Percentiles rank a stretch among this genome's conserved stretches.
phyloP scores from a whole-genome alignment of 2,797 vertebrate species.

The Lagocephalus sceleratus region DNA sequence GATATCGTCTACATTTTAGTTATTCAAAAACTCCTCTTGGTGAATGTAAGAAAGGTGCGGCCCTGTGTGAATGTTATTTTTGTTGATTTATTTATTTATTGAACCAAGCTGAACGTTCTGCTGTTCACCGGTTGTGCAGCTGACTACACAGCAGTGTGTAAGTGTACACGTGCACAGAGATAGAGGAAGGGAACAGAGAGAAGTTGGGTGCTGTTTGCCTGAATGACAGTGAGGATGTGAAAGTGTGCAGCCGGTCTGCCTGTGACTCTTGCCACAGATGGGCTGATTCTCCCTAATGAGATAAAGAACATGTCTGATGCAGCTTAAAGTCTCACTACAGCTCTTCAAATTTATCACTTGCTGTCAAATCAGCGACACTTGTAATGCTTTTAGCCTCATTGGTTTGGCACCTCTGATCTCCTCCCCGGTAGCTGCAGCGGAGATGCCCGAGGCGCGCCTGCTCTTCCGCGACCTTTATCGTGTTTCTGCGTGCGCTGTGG shows the following conservation, averaged over 20 bases:
- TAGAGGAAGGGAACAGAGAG: constrained; percentile 48
- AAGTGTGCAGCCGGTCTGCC: constrained; percentile 51
- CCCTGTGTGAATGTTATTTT: no score
- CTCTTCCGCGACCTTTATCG: background rate
- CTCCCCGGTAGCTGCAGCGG: no score
- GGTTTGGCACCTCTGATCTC: background rate
- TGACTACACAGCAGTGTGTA: background rate
- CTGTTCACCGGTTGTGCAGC: constrained; percentile 2
- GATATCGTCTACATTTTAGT: no score
- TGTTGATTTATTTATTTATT: background rate
- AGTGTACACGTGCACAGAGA: constrained; percentile 12
- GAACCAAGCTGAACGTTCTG: constrained; percentile 7
- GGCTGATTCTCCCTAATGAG: constrained; percentile 69
- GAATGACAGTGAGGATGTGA: constrained; percentile 63
- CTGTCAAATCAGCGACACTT: constrained; percentile 23
- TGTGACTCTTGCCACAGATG: constrained; percentile 70
- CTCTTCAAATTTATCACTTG: constrained; percentile 40
- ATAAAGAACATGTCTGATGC: constrained; percentile 54
- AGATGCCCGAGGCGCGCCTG: background rate
- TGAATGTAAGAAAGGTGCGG: no score
- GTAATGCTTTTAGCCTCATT: constrained; percentile 7
- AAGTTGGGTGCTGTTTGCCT: constrained; percentile 36
- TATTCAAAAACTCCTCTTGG: no score
- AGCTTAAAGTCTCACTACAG: constrained; percentile 51
- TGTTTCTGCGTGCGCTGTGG: background rate